Conservation (phyloP, 2,888 invertebrate genomes). For the Pseudococcus longispinus region DNA sequence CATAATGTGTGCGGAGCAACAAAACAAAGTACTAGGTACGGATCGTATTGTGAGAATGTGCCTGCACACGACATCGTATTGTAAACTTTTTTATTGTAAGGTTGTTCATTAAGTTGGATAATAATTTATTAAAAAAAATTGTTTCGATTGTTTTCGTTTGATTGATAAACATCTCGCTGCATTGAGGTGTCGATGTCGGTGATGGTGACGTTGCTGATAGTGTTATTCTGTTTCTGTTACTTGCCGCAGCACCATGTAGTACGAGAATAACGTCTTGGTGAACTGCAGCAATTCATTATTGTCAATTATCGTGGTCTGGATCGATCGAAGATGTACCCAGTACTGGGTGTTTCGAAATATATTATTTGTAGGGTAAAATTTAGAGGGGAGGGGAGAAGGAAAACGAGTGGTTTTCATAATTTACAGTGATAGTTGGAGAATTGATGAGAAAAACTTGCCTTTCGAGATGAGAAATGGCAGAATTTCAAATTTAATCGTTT, state of each 20-base stretch:
- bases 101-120: not conserved
- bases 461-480: too few relatives aligned
- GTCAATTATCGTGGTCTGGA: not conserved
- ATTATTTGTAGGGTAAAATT: too few relatives aligned
- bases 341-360: not conserved
- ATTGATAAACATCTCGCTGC: not conserved
- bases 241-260: slow-evolving; percentile 57
- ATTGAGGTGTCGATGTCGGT: not conserved
- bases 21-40: not conserved
- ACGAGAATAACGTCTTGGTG: slow-evolving; percentile 52
- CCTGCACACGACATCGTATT: not conserved
- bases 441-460: too few relatives aligned
- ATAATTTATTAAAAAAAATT: slow-evolving; percentile 6
- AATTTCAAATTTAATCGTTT: too few relatives aligned
- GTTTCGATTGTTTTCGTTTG: not conserved
- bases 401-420: too few relatives aligned
- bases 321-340: not conserved
- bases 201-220: not conserved
- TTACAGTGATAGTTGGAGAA: too few relatives aligned
- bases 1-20: not conserved
- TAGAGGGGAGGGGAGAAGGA: too few relatives aligned
- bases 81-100: not conserved
- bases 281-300: slow-evolving; percentile 21
- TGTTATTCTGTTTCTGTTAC: not conserved
- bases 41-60: not conserved